A percentile compares a stretch with the other conserved stretches of the same genome.
Conservation (phyloP, 2,113 vertebrate genomes). For the Rhinoptilus africanus region DNA sequence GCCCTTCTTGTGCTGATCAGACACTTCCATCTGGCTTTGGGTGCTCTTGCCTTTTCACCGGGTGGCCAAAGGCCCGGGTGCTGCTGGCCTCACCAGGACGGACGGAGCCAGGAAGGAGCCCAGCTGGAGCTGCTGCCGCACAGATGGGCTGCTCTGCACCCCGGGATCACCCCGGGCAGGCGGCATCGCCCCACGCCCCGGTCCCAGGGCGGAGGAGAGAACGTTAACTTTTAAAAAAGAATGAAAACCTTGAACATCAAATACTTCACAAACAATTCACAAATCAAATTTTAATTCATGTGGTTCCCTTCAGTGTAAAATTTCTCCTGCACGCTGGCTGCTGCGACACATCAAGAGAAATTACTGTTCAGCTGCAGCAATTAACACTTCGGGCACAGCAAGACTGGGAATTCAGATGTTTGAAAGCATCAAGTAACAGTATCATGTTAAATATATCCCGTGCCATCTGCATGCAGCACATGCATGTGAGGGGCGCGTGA, state of each 20-base stretch:
- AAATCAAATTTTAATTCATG: not conserved
- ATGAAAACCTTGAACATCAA: too few species aligned
- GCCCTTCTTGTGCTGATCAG: too few species aligned
- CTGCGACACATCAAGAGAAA: not conserved
- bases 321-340: not conserved
- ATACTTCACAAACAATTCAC: not conserved
- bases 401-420: not conserved
- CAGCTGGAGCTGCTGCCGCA: not conserved
- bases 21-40: accelerated
- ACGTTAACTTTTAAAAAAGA: too few species aligned
- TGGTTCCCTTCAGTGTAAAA: not conserved
- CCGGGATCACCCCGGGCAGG: not conserved
- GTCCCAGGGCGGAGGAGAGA: not conserved
- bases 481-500: not conserved
- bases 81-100: not conserved
- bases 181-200: not conserved
- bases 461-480: not conserved
- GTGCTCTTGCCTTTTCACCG: not conserved
- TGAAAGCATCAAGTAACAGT: not conserved
- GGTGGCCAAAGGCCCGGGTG: not conserved
- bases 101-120: not conserved
- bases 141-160: not conserved
- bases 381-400: not conserved
- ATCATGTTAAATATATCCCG: not conserved
- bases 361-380: not conserved